Conservation (phyloP, 1,140 invertebrate genomes). For the Macrocentrus cingulum region DNA sequence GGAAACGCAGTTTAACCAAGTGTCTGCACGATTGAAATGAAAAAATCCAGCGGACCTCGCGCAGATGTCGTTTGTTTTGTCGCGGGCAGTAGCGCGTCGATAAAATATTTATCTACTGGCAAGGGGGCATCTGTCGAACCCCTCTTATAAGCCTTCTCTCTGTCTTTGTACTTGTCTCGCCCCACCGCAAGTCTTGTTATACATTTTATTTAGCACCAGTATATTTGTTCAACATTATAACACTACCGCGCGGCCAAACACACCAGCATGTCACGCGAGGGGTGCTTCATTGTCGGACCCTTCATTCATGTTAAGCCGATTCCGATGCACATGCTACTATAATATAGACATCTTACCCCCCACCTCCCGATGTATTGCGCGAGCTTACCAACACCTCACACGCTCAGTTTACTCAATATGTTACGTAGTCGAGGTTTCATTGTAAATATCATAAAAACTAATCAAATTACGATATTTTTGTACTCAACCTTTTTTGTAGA, state of each 20-base stretch:
- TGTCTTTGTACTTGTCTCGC: neutral
- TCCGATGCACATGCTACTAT: neutral
- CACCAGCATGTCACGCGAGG: conserved; percentile 5
- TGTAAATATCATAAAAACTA: too few species aligned
- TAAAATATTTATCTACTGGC: conserved; percentile 48
- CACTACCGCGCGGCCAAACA: conserved; percentile 29
- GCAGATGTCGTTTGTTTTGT: conserved; percentile 40
- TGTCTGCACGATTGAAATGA: too few species aligned
- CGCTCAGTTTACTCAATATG: too few species aligned
- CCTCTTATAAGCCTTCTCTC: neutral
- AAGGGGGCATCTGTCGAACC: conserved; percentile 44
- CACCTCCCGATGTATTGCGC: neutral
- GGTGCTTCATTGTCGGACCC: neutral
- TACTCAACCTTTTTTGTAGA: too few species aligned
- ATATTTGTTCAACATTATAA: conserved; percentile 52
- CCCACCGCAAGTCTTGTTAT: neutral
- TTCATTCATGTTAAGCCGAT: neutral
- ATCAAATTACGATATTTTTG: too few species aligned
- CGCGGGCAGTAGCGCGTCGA: conserved; percentile 30
- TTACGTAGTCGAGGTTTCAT: too few species aligned
- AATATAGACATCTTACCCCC: neutral
- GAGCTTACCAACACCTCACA: too few species aligned
- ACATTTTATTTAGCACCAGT: conserved; percentile 44
- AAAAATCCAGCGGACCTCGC: too few species aligned
- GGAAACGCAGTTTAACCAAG: too few species aligned